These are phyloP conservation scores for Arizona elegans DNA, from an alignment of 2,113 vertebrate genomes.

Conservation along the genomic window DNA sequence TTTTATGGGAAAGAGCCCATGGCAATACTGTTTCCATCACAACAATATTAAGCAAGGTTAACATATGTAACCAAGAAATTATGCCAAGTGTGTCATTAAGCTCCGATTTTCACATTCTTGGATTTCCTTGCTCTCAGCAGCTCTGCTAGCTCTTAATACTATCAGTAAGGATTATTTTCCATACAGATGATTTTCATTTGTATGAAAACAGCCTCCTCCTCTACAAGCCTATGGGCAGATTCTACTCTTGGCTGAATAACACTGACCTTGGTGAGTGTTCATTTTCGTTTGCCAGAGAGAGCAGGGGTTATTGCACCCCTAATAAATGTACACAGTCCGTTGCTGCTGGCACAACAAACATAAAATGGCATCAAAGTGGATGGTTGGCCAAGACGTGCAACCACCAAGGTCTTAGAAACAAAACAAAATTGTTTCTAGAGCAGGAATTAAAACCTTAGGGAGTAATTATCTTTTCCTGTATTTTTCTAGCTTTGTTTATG, in stretches of 20 bases:
- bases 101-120: constrained; percentile 23
- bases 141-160: constrained; percentile 15
- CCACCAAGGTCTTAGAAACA: constrained; percentile 57
- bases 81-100: constrained; percentile 23
- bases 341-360: constrained; percentile 47
- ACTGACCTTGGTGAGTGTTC: not conserved
- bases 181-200: constrained; percentile 31
- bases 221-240: not conserved
- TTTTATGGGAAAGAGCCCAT: not conserved
- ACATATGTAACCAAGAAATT: constrained; percentile 25
- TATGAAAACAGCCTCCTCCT: not conserved
- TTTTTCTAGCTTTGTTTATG: constrained; percentile 44
- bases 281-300: constrained; percentile 38
- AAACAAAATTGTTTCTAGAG: constrained; percentile 54
- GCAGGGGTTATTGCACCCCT: constrained; percentile 48
- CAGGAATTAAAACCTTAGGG: constrained; percentile 47
- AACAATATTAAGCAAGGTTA: not conserved
- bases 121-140: constrained; percentile 36
- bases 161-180: not conserved
- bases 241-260: constrained; percentile 34
- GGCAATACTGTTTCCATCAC: constrained; percentile 2
- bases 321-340: constrained; percentile 19
- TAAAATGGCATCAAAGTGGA: constrained; percentile 50
- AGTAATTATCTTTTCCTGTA: constrained; percentile 41
- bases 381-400: constrained; percentile 54